Percentiles rank a stretch among this genome's conserved stretches.
Conservation (phyloP, 2,797 vertebrate species). For the Chiloscyllium punctatum region DNA sequence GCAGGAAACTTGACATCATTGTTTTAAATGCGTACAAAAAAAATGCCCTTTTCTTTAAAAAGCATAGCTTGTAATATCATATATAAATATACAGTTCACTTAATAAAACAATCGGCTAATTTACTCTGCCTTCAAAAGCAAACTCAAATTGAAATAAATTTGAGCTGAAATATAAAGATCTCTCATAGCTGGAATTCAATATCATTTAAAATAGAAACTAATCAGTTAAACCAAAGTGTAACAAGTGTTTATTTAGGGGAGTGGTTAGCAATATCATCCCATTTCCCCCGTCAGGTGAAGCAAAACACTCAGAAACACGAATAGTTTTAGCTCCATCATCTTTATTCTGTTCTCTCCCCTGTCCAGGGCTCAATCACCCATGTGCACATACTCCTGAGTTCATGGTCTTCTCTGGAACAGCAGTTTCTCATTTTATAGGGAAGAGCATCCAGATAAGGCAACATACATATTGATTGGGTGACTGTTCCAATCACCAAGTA, state of each 20-base stretch:
- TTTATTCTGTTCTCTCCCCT: no score
- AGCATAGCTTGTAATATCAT: background rate
- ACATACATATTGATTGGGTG: no score
- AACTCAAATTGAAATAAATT: background rate
- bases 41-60: background rate
- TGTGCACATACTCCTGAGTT: no score
- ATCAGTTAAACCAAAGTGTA: background rate
- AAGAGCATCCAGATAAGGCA: no score
- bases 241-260: background rate
- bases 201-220: background rate
- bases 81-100: background rate
- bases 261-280: no score
- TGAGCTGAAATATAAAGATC: background rate
- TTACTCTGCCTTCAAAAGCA: background rate
- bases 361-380: no score
- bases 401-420: no score
- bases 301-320: no score
- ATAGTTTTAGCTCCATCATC: no score
- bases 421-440: no score
- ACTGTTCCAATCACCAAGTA: no score
- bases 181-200: background rate
- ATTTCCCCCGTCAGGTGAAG: no score
- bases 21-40: background rate
- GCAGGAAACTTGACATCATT: background rate
- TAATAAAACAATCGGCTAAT: background rate